Conservation (phyloP, 2,113 vertebrate species). For the Callorhinus ursinus region DNA sequence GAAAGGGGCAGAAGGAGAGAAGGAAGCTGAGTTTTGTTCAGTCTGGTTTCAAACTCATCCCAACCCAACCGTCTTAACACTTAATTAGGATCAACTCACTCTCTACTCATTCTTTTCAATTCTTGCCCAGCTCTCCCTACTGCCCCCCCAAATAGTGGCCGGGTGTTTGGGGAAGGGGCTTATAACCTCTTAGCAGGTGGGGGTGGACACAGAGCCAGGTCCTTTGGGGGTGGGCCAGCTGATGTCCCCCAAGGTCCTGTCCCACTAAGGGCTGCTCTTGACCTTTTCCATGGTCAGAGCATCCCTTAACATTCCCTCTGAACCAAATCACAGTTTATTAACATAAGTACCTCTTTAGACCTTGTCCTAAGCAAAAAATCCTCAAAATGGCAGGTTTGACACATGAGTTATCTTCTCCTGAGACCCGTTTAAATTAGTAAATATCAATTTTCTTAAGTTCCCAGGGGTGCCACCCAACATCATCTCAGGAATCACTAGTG, state of each 20-base stretch:
- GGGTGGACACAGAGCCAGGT: background rate
- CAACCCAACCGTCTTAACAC: too few species aligned
- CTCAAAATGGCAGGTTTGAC: background rate
- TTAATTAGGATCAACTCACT: too few species aligned
- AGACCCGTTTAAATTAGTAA: background rate
- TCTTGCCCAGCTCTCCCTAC: background rate
- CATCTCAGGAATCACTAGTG: background rate
- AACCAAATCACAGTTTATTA: background rate
- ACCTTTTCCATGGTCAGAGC: background rate
- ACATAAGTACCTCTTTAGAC: background rate
- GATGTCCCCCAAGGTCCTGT: background rate
- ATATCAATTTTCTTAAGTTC: background rate
- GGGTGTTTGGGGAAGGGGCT: background rate
- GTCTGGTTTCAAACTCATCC: background rate
- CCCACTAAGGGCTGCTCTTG: background rate
- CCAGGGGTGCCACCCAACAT: background rate
- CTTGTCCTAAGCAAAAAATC: background rate
- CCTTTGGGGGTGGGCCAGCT: background rate
- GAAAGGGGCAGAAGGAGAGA: too few species aligned
- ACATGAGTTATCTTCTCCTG: background rate
- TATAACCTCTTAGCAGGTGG: background rate
- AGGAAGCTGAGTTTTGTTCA: too few species aligned
- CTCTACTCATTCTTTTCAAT: fast-evolving
- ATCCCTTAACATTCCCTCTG: background rate
- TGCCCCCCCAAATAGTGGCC: background rate